Base-by-base conservation (phyloP, 2,888 invertebrate genomes). In the Apodemia hepburni region DNA sequence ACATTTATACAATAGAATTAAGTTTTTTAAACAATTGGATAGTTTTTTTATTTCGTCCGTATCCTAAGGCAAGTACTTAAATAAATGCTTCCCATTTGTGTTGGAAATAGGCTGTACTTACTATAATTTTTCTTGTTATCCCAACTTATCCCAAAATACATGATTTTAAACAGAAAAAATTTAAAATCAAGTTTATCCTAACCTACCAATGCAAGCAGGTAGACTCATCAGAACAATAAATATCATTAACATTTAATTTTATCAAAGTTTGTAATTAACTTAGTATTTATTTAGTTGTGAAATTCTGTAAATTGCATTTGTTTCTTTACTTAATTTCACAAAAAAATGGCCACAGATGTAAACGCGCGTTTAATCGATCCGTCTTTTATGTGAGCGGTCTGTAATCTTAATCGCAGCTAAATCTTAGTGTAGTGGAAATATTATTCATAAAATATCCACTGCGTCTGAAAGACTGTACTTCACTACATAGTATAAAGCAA, bases 311-410 rank as follows among this genome's bases (percentile, higher is more conserved):
- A 91, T 84, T 81, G 86, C 67, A 47, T 65, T 65, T 65, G 70
- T 65, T 84, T 87, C 87, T 87, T 89, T 87, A 88, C 85, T 87
- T 76, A 81, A 76, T 88, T 89, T 83, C 88, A 88, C 87, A 27
- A 54, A 54, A 12, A 15, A 54, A 15, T 42, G 15, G 60, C 60
- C 57, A 60, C 61, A 61, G 62, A 67, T 69, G 59, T 67, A 65
- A 69, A 66, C 61, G 49, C 22, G 8, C 27, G 11, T 54, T 54
- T 22, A 54, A 15, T 15, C 27, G 18, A 18, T 51, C 11, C 6
- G 9, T 54, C 27, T 54, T 22, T 15, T 22, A 27, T 27, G 0
- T 54, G 33, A 33, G 6, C 1, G 15, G 22, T 54, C 51, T 54
- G 1, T 22, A 6, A 12, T 27, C 18, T 27, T 27, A 9, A 17